These are phyloP conservation scores for Clusia tigrina DNA, from an alignment of 2,888 invertebrate species.

Conservation along the genomic window DNA sequence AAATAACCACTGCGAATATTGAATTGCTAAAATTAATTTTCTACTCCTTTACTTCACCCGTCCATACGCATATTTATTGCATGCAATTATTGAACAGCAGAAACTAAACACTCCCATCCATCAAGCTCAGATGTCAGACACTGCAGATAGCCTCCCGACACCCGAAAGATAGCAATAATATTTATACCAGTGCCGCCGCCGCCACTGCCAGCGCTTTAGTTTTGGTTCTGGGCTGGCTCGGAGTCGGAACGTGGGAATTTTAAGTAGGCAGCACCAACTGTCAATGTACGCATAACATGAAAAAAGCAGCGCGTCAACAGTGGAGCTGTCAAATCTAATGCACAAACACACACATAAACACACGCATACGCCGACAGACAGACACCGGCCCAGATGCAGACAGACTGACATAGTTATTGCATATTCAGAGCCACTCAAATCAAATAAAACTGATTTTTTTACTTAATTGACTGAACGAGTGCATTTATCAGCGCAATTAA, in stretches of 20 bases:
- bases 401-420: conserved; percentile 22
- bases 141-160: not conserved
- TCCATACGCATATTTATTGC: not conserved
- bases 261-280: conserved; percentile 12
- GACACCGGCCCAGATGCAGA: conserved; percentile 43
- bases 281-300: conserved; percentile 14
- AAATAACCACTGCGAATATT: not conserved
- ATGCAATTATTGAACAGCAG: not conserved
- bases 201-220: too few species aligned
- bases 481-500: conserved; percentile 43
- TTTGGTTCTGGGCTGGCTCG: too few species aligned
- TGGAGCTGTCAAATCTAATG: conserved; percentile 30
- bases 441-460: conserved; percentile 21
- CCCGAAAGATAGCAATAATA: not conserved
- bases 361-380: conserved; percentile 16
- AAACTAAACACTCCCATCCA: conserved; percentile 1
- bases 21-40: not conserved
- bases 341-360: conserved; percentile 18
- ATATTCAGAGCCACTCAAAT: too few species aligned
- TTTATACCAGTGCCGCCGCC: too few species aligned
- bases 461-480: conserved; percentile 42
- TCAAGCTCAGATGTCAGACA: not conserved
- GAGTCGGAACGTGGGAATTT: conserved; percentile 9
- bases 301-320: conserved; percentile 14
- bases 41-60: not conserved